Evolutionary conservation across 1,140 invertebrate species (phyloP).

Genomic region (Pemphigus obesinymphae): DNA sequence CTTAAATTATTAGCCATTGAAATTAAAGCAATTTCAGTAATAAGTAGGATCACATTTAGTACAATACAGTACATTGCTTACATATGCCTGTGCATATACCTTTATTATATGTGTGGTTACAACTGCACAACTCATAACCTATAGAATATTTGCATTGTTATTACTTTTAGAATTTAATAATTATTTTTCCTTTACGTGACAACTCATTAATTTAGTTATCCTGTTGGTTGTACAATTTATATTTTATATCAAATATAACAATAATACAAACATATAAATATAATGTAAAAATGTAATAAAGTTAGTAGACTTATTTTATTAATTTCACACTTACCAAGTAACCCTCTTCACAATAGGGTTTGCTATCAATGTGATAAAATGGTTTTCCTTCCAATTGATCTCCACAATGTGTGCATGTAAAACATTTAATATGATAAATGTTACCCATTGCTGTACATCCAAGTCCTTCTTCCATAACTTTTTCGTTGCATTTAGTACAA

Average conservation of each 20-base stretch:
- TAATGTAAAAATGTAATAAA: not conserved
- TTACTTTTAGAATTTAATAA: no score
- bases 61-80: no score
- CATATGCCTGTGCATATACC: no score
- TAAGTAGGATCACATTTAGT: no score
- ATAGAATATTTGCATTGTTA: no score
- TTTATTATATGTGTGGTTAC: no score
- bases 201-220: no score
- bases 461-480: constrained; percentile 84
- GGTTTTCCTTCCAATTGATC: constrained; percentile 87
- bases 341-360: constrained; percentile 91
- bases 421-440: constrained; percentile 92
- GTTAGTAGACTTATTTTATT: not conserved
- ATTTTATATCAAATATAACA: not conserved
- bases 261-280: not conserved
- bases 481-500: constrained; percentile 82
- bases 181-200: no score
- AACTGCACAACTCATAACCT: no score
- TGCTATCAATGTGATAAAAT: constrained; percentile 89
- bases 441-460: constrained; percentile 95
- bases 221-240: no score
- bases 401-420: constrained; percentile 84
- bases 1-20: no score
- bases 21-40: no score
- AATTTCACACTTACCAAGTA: constrained; percentile 65